Conservation (phyloP, 1,140 invertebrate genomes). For the Paraescarpia echinospica region DNA sequence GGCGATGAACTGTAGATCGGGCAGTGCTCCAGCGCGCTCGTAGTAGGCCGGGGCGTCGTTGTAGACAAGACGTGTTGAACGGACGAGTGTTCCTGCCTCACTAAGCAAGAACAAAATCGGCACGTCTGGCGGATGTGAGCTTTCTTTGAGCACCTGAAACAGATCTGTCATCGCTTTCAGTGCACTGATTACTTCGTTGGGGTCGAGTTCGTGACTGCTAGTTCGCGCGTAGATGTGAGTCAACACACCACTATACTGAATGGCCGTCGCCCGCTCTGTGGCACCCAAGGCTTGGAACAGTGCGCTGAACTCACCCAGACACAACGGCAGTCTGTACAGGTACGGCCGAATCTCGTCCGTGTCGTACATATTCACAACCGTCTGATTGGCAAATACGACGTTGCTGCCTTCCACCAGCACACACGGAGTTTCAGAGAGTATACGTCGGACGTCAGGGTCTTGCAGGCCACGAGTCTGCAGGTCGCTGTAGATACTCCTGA, state of each 20-base stretch:
- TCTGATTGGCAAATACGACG: constrained; percentile 33
- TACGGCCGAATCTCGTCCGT: constrained; percentile 36
- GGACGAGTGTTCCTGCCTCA: not conserved
- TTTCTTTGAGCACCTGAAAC: constrained; percentile 21
- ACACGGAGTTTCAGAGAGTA: constrained; percentile 8
- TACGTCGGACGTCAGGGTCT: not conserved
- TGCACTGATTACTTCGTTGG: constrained; percentile 34
- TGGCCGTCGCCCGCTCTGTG: constrained; percentile 24
- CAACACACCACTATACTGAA: constrained; percentile 36
- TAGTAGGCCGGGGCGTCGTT: constrained; percentile 31
- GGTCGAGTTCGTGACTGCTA: constrained; percentile 33
- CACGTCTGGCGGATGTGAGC: no score
- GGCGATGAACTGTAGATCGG: constrained; percentile 28
- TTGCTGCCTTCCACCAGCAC: constrained; percentile 23
- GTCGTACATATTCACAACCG: constrained; percentile 34
- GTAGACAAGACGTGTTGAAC: constrained; percentile 22
- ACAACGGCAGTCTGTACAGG: constrained; percentile 35
- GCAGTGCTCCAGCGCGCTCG: constrained; percentile 24
- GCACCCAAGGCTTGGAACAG: constrained; percentile 42
- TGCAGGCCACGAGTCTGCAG: not conserved
- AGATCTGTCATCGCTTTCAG: constrained; percentile 36
- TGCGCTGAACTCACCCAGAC: constrained; percentile 34
- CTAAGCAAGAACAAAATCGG: no score
- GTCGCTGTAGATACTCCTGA: constrained; percentile 22
- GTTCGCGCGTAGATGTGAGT: constrained; percentile 16